Evolutionary conservation across 2,888 invertebrate species (phyloP).

Genomic region (Pogonocherus hispidulus): DNA sequence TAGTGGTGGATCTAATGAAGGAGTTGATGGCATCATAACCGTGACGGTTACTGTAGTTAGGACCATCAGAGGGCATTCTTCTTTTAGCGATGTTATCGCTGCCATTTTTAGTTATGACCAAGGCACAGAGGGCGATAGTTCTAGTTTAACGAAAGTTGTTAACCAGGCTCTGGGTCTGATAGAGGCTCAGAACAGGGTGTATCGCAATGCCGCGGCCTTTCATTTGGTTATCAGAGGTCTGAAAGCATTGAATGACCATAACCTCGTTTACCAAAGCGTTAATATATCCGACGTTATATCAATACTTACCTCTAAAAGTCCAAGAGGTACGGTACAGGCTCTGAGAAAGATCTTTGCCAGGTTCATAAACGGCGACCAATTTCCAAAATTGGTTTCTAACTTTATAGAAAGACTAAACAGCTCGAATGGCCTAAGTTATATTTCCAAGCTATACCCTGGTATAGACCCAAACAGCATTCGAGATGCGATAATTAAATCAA

Average conservation of each 20-base stretch:
- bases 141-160: constrained; percentile 12
- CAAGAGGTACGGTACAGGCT: constrained; percentile 9
- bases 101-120: constrained; percentile 30
- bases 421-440: background rate
- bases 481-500: background rate
- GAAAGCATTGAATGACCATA: constrained; percentile 20
- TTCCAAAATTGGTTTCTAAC: constrained; percentile 5
- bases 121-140: constrained; percentile 1
- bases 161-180: constrained; percentile 19
- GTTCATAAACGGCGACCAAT: background rate
- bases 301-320: constrained; percentile 27
- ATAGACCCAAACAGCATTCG: background rate
- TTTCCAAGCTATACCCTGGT: background rate
- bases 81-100: constrained; percentile 12
- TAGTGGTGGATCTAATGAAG: constrained; percentile 34
- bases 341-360: constrained; percentile 16
- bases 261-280: constrained; percentile 24
- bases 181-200: constrained; percentile 15
- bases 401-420: background rate
- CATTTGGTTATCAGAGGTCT: constrained; percentile 1
- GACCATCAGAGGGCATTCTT: background rate
- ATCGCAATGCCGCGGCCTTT: constrained; percentile 5
- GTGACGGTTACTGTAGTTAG: constrained; percentile 19
- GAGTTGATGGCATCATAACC: constrained; percentile 37
- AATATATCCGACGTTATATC: constrained; percentile 33